Percentiles rank a stretch among this genome's conserved stretches.
Evolutionary conservation across 1,140 invertebrate genomes (phyloP).

Genomic region (Panagrolaimus sp.): DNA sequence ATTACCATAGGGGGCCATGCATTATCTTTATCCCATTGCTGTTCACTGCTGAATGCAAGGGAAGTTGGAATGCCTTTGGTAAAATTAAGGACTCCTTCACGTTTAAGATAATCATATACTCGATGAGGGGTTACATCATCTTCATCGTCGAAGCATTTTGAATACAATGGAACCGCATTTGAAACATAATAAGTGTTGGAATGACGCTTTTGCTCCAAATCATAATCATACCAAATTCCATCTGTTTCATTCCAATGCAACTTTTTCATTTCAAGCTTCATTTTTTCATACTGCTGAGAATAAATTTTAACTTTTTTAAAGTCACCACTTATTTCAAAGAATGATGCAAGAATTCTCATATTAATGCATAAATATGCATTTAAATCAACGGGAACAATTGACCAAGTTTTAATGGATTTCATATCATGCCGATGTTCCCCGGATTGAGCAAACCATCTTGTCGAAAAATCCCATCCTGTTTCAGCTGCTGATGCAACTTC

Average conservation of each 20-base stretch:
- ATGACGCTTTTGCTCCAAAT: constrained; percentile 64
- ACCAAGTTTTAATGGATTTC: constrained; percentile 52
- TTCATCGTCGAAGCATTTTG: constrained; percentile 63
- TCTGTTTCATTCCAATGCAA: constrained; percentile 81
- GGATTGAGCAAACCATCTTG: constrained; percentile 74
- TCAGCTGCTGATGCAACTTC: constrained; percentile 44
- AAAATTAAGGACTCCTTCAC: constrained; percentile 57
- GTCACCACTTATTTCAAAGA: constrained; percentile 67
- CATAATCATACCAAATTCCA: constrained; percentile 82
- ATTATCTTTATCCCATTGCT: constrained; percentile 91
- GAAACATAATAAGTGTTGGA: constrained; percentile 71
- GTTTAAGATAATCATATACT: constrained; percentile 65
- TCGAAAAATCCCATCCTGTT: constrained; percentile 68
- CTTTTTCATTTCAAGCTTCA: constrained; percentile 69
- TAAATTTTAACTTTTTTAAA: constrained; percentile 68
- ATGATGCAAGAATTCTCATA: constrained; percentile 71
- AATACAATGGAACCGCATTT: constrained; percentile 79
- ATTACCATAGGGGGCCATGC: constrained; percentile 62
- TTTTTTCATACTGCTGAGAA: constrained; percentile 65
- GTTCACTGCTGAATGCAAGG: constrained; percentile 70
- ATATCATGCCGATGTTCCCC: constrained; percentile 39
- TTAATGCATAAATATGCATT: constrained; percentile 78
- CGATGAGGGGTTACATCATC: constrained; percentile 65
- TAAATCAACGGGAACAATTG: constrained; percentile 77
- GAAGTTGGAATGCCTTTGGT: constrained; percentile 76